Percentiles rank a stretch among this genome's conserved stretches.
Conservation (phyloP, 2,888 invertebrate species). For the Dendrolimus houi region DNA sequence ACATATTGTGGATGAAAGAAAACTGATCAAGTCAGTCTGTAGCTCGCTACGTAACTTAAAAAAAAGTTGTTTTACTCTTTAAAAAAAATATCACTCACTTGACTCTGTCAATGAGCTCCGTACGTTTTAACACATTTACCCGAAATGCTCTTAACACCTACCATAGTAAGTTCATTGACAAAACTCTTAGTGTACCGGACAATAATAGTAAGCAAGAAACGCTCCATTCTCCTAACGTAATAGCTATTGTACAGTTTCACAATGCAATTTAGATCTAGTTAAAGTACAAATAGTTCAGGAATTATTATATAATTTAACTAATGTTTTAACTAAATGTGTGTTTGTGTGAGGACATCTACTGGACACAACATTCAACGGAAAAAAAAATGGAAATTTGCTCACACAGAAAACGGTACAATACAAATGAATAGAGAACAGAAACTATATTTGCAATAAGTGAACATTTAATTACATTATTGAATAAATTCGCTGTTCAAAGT, state of each 20-base stretch:
- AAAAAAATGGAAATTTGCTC: conserved; percentile 59
- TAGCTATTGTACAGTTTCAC: conserved; percentile 72
- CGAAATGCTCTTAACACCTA: conserved; percentile 71
- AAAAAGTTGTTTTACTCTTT: conserved; percentile 55
- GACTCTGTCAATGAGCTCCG: conserved; percentile 68
- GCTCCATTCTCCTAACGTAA: conserved; percentile 67
- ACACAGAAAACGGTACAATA: conserved; percentile 62
- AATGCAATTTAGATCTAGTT: conserved; percentile 74
- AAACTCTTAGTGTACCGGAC: conserved; percentile 55
- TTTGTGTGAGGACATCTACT: conserved; percentile 59
- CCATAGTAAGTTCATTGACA: conserved; percentile 64
- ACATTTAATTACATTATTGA: conserved; percentile 55
- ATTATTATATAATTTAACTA: conserved; percentile 72
- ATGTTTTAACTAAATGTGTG: conserved; percentile 56
- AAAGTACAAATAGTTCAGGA: conserved; percentile 74
- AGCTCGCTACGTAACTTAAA: conserved; percentile 71
- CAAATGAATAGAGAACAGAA: conserved; percentile 52
- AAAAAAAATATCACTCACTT: conserved; percentile 70
- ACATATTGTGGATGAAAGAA: conserved; percentile 77
- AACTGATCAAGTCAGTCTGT: conserved; percentile 71
- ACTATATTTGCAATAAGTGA: conserved; percentile 57
- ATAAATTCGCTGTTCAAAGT: conserved; percentile 49
- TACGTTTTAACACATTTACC: conserved; percentile 66
- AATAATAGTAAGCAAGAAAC: conserved; percentile 59
- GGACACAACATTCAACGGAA: conserved; percentile 54